Evolutionary conservation across 92 coral and sea anemone species (phyloP), one percentile per base, ranked within the genome.

Genomic region (Bergia sp.): DNA sequence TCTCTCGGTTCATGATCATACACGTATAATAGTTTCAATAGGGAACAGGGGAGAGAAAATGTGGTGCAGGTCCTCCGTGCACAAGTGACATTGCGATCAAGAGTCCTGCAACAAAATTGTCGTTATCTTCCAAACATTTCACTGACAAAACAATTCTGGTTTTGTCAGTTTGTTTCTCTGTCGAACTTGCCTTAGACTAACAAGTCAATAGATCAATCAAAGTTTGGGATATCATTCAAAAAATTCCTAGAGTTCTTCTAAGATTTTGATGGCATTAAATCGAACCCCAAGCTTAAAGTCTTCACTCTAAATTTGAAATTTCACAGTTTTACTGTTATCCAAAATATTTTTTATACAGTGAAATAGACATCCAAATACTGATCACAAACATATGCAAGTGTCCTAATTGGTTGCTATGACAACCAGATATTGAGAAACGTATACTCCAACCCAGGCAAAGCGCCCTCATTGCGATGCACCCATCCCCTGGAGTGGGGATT

Each of bases 51-150:
- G 92, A 85, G 5, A 90, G 89, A 38, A 90, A 90, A 47, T 90
- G 86, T 7, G 92, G 93, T 41, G 88, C 91, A n/a, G 37, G 88
- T 80, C 90, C 90, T 18, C 88, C 93, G 45, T 90, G 90, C 0
- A 85, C 88, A 58, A 88, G 74, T 23, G 85, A 78, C 85, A 88
- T 88, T 76, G 90, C 83, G 45, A 89, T 44, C 66, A 85, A 44
- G 55, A 65, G 81, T 78, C 92, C 92, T 78, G 92, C 92, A 77
- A 79, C 86, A 80, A 85, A 85, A 86, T 90, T 85, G 80, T 89
- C 90, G 75, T 86, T 37, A 47, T 86, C 89, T 72, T 86, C 86
- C 76, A 86, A 79, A 50, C 82, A 80, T 77, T 73, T 90, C 7
- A 81, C 90, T 0, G 29, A 29, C 29, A 29, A 29, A 29, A 29